Percentiles rank a stretch among this genome's conserved stretches.
Conservation (phyloP, 2,888 invertebrate species). For the Sinopyrophorus schimmeli region DNA sequence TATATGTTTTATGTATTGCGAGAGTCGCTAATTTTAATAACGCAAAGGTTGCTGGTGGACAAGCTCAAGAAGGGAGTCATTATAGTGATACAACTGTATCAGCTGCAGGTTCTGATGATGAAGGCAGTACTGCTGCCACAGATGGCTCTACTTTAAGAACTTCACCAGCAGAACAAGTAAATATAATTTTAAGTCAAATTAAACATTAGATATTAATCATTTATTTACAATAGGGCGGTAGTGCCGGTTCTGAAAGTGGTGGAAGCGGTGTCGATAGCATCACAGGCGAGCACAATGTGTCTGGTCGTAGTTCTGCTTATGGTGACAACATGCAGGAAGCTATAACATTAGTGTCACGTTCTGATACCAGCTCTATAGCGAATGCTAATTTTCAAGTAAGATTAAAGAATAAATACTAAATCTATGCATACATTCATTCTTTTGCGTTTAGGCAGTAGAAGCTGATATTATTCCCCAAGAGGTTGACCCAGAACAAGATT, state of each 20-base stretch:
- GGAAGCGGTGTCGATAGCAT: constrained; percentile 92
- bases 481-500: constrained; percentile 47
- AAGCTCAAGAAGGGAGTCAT: constrained; percentile 61
- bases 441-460: constrained; percentile 41
- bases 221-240: constrained; percentile 46
- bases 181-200: constrained; percentile 17
- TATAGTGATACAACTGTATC: constrained; percentile 84
- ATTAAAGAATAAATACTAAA: neutral
- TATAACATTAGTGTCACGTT: constrained; percentile 57
- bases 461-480: constrained; percentile 44
- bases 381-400: constrained; percentile 56
- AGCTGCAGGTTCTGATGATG: constrained; percentile 90
- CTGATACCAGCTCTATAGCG: constrained; percentile 61
- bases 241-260: constrained; percentile 82
- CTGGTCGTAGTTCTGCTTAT: constrained; percentile 92
- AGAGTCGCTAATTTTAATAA: too few relatives aligned
- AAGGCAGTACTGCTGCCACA: constrained; percentile 93
- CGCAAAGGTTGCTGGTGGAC: constrained; percentile 39
- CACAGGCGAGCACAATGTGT: constrained; percentile 80
- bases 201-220: neutral
- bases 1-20: neutral
- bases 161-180: constrained; percentile 76
- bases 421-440: constrained; percentile 7
- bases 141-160: constrained; percentile 91
- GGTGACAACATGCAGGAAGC: constrained; percentile 71